Conservation (phyloP, 64 coral and sea anemone genomes). For the Trachythela sp. region DNA sequence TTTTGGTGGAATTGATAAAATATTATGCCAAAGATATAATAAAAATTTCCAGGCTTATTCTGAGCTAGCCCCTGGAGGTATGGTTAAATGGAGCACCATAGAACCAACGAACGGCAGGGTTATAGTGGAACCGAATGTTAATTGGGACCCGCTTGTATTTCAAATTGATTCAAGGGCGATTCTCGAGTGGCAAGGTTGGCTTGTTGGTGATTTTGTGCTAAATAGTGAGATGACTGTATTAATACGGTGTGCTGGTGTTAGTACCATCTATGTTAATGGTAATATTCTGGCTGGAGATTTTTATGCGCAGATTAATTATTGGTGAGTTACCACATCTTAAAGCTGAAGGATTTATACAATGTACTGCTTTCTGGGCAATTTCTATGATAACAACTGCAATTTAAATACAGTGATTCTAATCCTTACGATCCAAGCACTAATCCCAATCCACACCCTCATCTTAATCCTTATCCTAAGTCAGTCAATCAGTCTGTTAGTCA, state of each 20-base stretch:
- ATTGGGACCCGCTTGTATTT: conserved; percentile 90
- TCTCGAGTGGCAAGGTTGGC: conserved; percentile 94
- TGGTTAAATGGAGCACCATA: conserved; percentile 62
- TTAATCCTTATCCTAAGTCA: too few species aligned
- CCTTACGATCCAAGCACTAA: too few species aligned
- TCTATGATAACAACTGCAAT: not conserved
- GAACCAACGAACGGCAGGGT: conserved; percentile 29
- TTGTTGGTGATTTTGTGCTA: conserved; percentile 69
- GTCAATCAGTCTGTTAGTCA: too few species aligned
- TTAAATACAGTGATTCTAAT: not conserved
- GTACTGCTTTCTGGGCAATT: too few species aligned
- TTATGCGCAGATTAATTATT: conserved; percentile 68
- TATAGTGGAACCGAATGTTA: conserved; percentile 41
- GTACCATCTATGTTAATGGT: conserved; percentile 76
- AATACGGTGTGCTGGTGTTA: conserved; percentile 62
- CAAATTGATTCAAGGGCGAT: conserved; percentile 73
- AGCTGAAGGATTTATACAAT: too few species aligned
- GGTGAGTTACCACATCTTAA: conserved; percentile 38
- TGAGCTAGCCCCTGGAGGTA: conserved; percentile 59
- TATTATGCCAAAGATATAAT: conserved; percentile 69
- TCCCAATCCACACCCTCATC: too few species aligned
- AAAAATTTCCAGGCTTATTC: conserved; percentile 53
- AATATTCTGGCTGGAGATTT: conserved; percentile 62
- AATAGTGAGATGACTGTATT: conserved; percentile 66
- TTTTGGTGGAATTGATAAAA: conserved; percentile 74